Conservation (phyloP, 2,113 vertebrate genomes). For the Notarius lentiginosus region DNA sequence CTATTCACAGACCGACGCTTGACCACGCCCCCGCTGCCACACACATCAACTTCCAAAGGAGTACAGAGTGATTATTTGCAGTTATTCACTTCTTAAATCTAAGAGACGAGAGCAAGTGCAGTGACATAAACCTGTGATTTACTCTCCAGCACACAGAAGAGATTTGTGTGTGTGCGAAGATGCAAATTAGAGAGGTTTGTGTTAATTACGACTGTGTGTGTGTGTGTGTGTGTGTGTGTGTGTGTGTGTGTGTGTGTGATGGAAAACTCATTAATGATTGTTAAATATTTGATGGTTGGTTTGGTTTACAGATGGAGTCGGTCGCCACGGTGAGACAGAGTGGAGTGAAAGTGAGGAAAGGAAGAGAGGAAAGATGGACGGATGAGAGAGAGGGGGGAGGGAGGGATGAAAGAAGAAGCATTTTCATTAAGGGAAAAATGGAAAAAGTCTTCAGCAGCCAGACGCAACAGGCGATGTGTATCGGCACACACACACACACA, state of each 20-base stretch:
- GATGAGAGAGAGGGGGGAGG: constrained; percentile 1
- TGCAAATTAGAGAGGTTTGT: constrained; percentile 1
- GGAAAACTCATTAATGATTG: constrained; percentile 45
- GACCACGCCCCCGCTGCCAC: too few relatives aligned
- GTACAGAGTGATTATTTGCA: too few relatives aligned
- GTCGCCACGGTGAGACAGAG: constrained; percentile 1
- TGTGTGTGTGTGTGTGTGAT: constrained; percentile 15
- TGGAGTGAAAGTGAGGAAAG: constrained; percentile 41
- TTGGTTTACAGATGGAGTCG: constrained; percentile 39
- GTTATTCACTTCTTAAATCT: too few relatives aligned
- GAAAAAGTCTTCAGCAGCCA: constrained; percentile 29
- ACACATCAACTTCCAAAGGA: too few relatives aligned
- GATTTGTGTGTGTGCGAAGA: not conserved
- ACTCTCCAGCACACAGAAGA: not conserved
- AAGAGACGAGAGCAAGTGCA: not conserved
- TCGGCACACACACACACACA: not conserved
- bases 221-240: constrained; percentile 14
- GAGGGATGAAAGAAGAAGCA: constrained; percentile 1
- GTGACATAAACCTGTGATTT: not conserved
- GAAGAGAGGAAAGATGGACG: constrained; percentile 21
- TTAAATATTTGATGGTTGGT: constrained; percentile 44
- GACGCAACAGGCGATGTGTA: not conserved
- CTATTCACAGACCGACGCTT: too few relatives aligned
- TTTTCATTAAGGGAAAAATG: constrained; percentile 33
- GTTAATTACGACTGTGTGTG: not conserved